Percentiles rank a stretch among this genome's conserved stretches.
Conservation (phyloP, 2,113 vertebrate genomes). For the Eptatretus burgeri region DNA sequence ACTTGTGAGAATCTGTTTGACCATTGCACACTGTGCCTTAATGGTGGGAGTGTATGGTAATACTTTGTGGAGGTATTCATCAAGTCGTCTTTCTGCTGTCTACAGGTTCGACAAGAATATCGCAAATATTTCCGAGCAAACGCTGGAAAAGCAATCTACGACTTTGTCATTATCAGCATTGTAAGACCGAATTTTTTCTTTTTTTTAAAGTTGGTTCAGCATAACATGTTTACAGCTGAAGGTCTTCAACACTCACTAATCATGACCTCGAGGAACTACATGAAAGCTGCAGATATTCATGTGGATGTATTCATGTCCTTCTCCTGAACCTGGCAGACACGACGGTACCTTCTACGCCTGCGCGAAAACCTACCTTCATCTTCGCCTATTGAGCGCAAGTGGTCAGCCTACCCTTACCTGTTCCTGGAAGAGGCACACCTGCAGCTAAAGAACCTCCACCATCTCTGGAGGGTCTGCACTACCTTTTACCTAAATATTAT, state of each 20-base stretch:
- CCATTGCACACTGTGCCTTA: too few relatives aligned
- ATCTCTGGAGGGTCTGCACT: slow-evolving; percentile 57
- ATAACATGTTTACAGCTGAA: too few relatives aligned
- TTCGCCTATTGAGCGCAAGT: slow-evolving; percentile 71
- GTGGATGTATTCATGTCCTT: too few relatives aligned
- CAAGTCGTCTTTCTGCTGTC: slow-evolving; percentile 7
- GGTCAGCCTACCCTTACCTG: slow-evolving; percentile 45
- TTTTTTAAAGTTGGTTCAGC: background rate
- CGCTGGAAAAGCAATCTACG: slow-evolving; percentile 82
- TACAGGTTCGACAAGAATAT: slow-evolving; percentile 76
- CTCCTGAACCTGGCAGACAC: slow-evolving; percentile 24
- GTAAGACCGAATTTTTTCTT: slow-evolving; percentile 24
- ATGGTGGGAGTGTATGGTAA: too few relatives aligned
- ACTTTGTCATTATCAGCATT: slow-evolving; percentile 72
- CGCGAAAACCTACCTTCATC: slow-evolving; percentile 52
- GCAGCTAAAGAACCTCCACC: slow-evolving; percentile 58
- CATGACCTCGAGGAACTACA: too few relatives aligned
- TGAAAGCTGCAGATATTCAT: too few relatives aligned
- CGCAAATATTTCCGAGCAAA: slow-evolving; percentile 91
- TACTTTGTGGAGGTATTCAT: too few relatives aligned
- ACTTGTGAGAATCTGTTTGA: too few relatives aligned
- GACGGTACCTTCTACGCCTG: slow-evolving; percentile 72
- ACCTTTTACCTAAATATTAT: background rate
- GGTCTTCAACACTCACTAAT: too few relatives aligned
- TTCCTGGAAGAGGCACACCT: slow-evolving; percentile 59